Conservation (phyloP, 2,888 invertebrate species). For the Drosophila merina region DNA sequence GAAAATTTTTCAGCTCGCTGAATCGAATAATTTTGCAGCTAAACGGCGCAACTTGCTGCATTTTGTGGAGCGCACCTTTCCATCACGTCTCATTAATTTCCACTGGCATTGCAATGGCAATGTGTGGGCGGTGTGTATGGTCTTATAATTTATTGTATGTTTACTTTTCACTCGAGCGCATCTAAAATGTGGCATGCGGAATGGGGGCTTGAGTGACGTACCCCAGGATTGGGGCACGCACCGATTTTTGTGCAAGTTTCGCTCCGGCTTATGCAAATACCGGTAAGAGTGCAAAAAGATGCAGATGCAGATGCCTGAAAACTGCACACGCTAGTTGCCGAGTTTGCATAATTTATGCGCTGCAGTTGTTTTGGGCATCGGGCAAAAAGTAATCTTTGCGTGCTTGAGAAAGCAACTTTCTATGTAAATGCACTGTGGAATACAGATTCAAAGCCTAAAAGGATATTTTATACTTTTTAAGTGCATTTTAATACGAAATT, state of each 20-base stretch:
- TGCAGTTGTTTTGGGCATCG: constrained; percentile 62
- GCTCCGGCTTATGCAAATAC: constrained; percentile 66
- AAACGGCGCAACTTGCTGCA: constrained; percentile 49
- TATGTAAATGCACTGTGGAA: constrained; percentile 44
- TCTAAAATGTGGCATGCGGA: constrained; percentile 36
- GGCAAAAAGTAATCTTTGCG: constrained; percentile 29
- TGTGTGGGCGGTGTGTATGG: constrained; percentile 14
- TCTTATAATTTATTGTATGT: constrained; percentile 74
- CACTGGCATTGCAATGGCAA: constrained; percentile 45
- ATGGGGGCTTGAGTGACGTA: constrained; percentile 6
- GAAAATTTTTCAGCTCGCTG: constrained; percentile 62
- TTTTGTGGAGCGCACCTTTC: constrained; percentile 58
- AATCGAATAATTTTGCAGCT: constrained; percentile 64
- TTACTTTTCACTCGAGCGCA: constrained; percentile 67
- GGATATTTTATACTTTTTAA: not conserved
- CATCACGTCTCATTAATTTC: constrained; percentile 70
- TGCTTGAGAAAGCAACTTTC: constrained; percentile 15
- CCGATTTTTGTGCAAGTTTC: constrained; percentile 60
- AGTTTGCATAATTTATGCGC: constrained; percentile 61
- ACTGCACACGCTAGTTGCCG: constrained; percentile 14
- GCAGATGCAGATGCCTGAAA: constrained; percentile 54
- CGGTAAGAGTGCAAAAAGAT: constrained; percentile 47
- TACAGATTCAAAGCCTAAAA: not conserved
- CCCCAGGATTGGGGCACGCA: constrained; percentile 49
- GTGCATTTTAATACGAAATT: not conserved